phyloP scores from a whole-genome alignment of 2,888 invertebrate species.

The Campopleginae sp. region DNA sequence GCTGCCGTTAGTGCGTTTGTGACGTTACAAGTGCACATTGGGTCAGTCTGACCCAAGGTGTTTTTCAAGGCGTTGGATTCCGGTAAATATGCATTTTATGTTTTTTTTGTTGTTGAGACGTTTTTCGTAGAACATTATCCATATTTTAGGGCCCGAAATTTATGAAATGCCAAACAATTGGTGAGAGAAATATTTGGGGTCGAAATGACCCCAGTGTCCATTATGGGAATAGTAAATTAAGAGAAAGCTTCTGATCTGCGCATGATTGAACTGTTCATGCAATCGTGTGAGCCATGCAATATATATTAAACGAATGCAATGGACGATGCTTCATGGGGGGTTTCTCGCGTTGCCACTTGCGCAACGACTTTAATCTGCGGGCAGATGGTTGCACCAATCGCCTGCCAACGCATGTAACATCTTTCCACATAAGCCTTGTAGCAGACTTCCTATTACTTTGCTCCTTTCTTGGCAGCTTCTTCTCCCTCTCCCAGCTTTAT shows the following conservation, averaged over 20 bases:
- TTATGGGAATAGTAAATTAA: not conserved
- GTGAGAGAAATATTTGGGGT: not conserved
- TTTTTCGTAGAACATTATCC: too few relatives aligned
- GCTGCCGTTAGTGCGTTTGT: not conserved
- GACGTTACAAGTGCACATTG: not conserved
- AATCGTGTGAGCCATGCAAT: conserved; percentile 36
- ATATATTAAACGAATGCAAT: conserved; percentile 70
- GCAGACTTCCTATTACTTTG: conserved; percentile 67
- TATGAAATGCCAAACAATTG: too few relatives aligned
- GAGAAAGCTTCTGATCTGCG: conserved; percentile 3
- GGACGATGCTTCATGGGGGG: conserved; percentile 74
- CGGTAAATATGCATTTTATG: too few relatives aligned
- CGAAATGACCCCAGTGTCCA: not conserved
- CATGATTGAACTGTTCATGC: conserved; percentile 25
- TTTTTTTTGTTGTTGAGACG: too few relatives aligned
- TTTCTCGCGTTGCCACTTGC: conserved; percentile 72
- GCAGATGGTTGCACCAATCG: conserved; percentile 58
- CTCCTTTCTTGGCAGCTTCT: conserved; percentile 9
- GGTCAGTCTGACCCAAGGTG: too few relatives aligned
- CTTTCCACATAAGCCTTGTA: conserved; percentile 16
- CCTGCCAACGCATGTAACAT: conserved; percentile 37
- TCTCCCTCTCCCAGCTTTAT: conserved; percentile 29
- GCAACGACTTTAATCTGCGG: conserved; percentile 68
- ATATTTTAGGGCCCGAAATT: too few relatives aligned
- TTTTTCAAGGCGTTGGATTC: too few relatives aligned